phyloP scores from a whole-genome alignment of 1,140 invertebrate species.

The Atta cephalotes region DNA sequence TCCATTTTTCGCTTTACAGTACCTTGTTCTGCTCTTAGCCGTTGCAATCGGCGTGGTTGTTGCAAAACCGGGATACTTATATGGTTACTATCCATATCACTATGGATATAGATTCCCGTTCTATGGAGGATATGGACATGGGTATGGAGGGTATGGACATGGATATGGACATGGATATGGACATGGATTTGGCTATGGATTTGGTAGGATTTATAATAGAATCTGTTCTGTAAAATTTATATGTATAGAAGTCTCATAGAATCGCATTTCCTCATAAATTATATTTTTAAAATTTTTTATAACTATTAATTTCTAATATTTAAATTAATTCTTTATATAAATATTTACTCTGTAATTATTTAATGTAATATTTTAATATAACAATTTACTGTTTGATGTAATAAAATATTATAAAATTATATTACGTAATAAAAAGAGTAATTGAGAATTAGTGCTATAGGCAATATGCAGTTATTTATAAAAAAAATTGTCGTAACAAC shows the following conservation, averaged over 20 bases:
- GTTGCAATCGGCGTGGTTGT: slow-evolving; percentile 67
- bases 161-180: slow-evolving; percentile 67
- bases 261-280: not conserved
- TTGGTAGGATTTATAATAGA: slow-evolving; percentile 28
- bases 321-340: too few relatives aligned
- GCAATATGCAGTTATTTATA: too few relatives aligned
- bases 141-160: slow-evolving; percentile 66
- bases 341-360: not conserved
- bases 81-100: slow-evolving; percentile 61
- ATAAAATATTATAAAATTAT: not conserved
- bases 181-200: slow-evolving; percentile 55
- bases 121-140: slow-evolving; percentile 29
- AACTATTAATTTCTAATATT: not conserved
- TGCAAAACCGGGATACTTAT: slow-evolving; percentile 75
- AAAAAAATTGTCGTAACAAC: not conserved
- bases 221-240: not conserved
- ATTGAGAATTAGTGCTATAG: too few relatives aligned
- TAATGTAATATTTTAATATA: not conserved
- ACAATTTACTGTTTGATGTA: not conserved
- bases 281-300: not conserved
- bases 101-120: not conserved
- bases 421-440: too few relatives aligned
- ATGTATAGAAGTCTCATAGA: not conserved
- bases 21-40: slow-evolving; percentile 74
- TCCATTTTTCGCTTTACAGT: slow-evolving; percentile 42